phyloP scores from a whole-genome alignment of 2,888 invertebrate species.

The Archips xylosteana region DNA sequence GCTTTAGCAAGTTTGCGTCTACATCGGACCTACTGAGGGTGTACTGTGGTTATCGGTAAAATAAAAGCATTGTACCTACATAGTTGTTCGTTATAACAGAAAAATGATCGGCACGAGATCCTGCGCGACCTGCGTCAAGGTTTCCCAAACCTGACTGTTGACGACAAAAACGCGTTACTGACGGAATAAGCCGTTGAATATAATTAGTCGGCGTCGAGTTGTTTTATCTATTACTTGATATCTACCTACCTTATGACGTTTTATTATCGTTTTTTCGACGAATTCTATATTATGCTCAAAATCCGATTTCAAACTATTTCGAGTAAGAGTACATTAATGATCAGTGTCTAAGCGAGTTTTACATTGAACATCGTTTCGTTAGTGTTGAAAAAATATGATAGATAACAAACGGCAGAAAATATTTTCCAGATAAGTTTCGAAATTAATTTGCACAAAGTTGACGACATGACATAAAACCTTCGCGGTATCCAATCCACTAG shows the following conservation, averaged over 20 bases:
- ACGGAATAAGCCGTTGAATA: conserved; percentile 36
- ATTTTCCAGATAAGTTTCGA: no score
- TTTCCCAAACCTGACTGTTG: conserved; percentile 31
- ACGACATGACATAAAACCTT: no score
- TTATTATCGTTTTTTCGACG: conserved; percentile 53
- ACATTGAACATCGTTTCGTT: not conserved
- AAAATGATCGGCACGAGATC: conserved; percentile 11
- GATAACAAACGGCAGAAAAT: no score
- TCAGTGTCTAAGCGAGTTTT: not conserved
- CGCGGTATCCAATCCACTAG: no score
- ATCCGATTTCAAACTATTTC: not conserved
- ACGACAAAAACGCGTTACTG: conserved; percentile 39
- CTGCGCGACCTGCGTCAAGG: conserved; percentile 25
- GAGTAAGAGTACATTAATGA: not conserved
- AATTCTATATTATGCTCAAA: not conserved
- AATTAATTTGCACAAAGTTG: no score
- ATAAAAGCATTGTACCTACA: not conserved
- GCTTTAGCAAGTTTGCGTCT: no score
- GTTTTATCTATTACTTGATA: conserved; percentile 17
- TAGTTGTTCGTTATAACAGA: conserved; percentile 2
- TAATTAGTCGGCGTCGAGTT: conserved; percentile 14
- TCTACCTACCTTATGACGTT: conserved; percentile 9
- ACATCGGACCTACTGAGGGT: no score
- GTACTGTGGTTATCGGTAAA: no score
- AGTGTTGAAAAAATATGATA: not conserved